These are phyloP conservation scores for Salvelinus namaycush DNA, from an alignment of 2,113 vertebrate genomes.

Conservation along the genomic window DNA sequence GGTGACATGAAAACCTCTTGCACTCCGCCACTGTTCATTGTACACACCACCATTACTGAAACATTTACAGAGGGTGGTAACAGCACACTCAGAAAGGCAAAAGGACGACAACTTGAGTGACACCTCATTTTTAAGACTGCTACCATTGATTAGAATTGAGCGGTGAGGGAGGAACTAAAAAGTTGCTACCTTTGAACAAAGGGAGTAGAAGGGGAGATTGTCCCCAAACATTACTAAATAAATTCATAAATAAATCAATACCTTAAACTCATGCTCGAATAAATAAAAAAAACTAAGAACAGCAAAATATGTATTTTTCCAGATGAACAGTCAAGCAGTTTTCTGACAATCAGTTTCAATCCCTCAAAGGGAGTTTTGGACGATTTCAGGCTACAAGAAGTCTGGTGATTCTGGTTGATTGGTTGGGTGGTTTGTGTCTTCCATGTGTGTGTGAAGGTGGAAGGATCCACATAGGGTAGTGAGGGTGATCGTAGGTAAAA, in stretches of 20 bases:
- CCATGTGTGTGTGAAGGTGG: too few relatives aligned
- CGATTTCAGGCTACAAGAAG: background rate
- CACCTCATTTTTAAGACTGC: slow-evolving; percentile 10
- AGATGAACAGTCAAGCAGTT: slow-evolving; percentile 8
- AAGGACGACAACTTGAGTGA: background rate
- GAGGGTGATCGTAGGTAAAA: background rate
- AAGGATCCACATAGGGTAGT: background rate
- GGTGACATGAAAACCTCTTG: background rate
- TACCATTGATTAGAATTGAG: slow-evolving; percentile 22
- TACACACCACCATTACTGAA: slow-evolving; percentile 6
- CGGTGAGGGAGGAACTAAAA: slow-evolving; percentile 2
- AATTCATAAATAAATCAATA: slow-evolving; percentile 43
- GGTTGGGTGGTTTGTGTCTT: background rate
- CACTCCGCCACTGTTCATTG: background rate
- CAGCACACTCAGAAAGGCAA: slow-evolving; percentile 26
- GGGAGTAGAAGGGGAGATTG: background rate
- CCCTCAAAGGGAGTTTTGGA: background rate
- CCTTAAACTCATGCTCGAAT: slow-evolving; percentile 36
- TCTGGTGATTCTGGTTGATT: background rate
- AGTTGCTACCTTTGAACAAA: slow-evolving; percentile 19
- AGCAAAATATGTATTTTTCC: background rate
- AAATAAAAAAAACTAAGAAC: background rate
- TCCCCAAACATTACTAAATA: slow-evolving; percentile 15
- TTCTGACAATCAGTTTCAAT: background rate
- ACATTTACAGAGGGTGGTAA: slow-evolving; percentile 13